Conservation (phyloP, 2,888 invertebrate species). For the Dinocampus coccinellae region DNA sequence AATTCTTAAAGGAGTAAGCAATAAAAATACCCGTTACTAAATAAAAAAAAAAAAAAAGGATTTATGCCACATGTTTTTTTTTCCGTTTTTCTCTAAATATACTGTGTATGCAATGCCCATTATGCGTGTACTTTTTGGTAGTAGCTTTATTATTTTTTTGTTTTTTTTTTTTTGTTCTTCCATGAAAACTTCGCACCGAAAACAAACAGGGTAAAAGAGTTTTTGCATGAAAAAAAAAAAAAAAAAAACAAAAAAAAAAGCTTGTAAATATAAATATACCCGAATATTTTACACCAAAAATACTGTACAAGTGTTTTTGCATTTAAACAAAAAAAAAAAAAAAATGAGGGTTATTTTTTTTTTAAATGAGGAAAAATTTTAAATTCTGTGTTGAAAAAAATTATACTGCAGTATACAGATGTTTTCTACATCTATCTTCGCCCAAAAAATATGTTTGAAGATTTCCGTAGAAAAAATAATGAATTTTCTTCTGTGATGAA, state of each 20-base stretch:
- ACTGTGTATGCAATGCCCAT: not conserved
- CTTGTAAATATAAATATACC: not conserved
- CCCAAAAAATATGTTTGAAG: not conserved
- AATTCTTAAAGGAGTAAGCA: not conserved
- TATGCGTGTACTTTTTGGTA: not conserved
- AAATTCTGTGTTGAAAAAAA: not conserved
- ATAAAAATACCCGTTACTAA: slow-evolving; percentile 20
- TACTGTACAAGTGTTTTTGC: not conserved
- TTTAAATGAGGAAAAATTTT: not conserved
- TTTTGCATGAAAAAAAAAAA: not conserved
- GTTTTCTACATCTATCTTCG: not conserved
- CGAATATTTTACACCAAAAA: not conserved
- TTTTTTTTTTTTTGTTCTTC: not conserved
- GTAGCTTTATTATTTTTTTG: not conserved
- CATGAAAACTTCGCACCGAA: not conserved
- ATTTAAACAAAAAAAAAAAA: not conserved
- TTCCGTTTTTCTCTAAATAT: not conserved
- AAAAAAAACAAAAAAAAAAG: not conserved
- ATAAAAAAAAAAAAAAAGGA: slow-evolving; percentile 1
- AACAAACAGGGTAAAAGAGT: not conserved
- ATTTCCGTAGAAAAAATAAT: not conserved
- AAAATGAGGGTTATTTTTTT: not conserved
- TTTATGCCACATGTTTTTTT: not conserved
- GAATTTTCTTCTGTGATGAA: not conserved
- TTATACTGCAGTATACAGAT: not conserved